These are phyloP conservation scores for Zoanthus sociatus DNA, from an alignment of 92 coral and sea anemone species.

Conservation along the genomic window DNA sequence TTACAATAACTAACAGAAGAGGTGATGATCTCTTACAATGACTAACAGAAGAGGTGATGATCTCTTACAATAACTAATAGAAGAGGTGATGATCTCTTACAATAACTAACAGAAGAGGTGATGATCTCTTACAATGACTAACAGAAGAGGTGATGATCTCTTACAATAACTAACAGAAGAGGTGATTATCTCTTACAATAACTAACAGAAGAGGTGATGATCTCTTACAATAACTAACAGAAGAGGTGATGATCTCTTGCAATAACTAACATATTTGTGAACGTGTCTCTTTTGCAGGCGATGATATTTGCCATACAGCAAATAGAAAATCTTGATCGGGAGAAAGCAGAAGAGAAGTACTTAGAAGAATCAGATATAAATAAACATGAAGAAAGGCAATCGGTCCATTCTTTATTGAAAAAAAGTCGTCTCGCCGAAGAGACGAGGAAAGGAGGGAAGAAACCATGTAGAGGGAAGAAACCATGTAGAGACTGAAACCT, in stretches of 20 bases:
- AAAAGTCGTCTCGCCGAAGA: background rate
- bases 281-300: slow-evolving; percentile 61
- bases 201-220: background rate
- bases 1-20: too few species aligned
- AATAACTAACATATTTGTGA: background rate
- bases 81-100: background rate
- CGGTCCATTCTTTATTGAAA: slow-evolving; percentile 37
- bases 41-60: too few species aligned
- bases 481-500: too few species aligned
- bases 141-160: background rate
- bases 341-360: slow-evolving; percentile 69
- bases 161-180: background rate
- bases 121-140: background rate
- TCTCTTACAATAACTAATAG: too few species aligned
- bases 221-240: background rate
- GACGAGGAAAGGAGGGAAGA: too few species aligned
- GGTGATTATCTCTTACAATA: background rate
- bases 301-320: slow-evolving; percentile 72
- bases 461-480: too few species aligned
- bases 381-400: slow-evolving; percentile 41
- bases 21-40: too few species aligned
- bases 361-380: slow-evolving; percentile 47
- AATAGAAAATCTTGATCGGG: slow-evolving; percentile 59
- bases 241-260: background rate
- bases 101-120: background rate